These are phyloP conservation scores for Eupristina koningsbergeri DNA, from an alignment of 1,140 invertebrate species.

Conservation along the genomic window DNA sequence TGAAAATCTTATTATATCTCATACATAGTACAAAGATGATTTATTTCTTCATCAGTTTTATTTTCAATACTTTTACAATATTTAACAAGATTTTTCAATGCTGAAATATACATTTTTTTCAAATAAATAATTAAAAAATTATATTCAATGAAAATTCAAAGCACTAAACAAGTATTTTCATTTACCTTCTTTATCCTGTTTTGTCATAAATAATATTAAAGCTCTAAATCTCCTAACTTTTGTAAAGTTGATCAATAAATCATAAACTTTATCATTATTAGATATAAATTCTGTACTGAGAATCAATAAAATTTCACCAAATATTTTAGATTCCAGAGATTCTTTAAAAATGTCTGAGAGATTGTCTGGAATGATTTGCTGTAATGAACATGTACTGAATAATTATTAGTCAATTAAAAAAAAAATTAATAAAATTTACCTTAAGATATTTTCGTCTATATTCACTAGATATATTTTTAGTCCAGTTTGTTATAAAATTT, in stretches of 20 bases:
- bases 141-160: background rate
- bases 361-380: conserved; percentile 74
- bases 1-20: conserved; percentile 25
- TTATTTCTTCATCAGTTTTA: conserved; percentile 61
- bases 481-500: conserved; percentile 76
- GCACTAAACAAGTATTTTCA: conserved; percentile 2
- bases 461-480: conserved; percentile 62
- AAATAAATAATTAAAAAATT: background rate
- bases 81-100: conserved; percentile 60
- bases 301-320: conserved; percentile 74
- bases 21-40: conserved; percentile 57
- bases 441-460: conserved; percentile 69
- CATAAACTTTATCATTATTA: conserved; percentile 61
- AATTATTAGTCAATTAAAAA: background rate
- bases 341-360: conserved; percentile 76
- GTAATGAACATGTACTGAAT: conserved; percentile 47
- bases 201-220: conserved; percentile 69
- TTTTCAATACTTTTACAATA: conserved; percentile 59
- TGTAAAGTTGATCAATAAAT: conserved; percentile 65
- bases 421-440: conserved; percentile 55
- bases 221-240: conserved; percentile 71
- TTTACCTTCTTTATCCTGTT: conserved; percentile 69
- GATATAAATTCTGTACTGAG: conserved; percentile 67
- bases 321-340: conserved; percentile 75
- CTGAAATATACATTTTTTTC: conserved; percentile 55